Evolutionary conservation across 2,888 invertebrate genomes (phyloP), one percentile per base, ranked within the genome.

Genomic region (Fabriciana adippe): DNA sequence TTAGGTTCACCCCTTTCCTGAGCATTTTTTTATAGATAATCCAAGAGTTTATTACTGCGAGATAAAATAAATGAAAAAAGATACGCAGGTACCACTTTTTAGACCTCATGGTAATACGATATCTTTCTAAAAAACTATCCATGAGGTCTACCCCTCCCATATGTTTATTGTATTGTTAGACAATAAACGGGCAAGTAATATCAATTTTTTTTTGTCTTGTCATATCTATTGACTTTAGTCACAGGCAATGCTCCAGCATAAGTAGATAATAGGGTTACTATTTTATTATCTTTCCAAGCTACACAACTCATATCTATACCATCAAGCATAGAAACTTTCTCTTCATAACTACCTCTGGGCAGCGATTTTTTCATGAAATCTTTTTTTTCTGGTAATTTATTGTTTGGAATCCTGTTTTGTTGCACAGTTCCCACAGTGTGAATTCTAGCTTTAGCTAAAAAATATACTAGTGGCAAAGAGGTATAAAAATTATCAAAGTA

Each of bases 111-210:
- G 0, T 75, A 69, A 79, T 79, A 68, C 75, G 74, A 74, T 79
- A 74, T 75, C 79, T 77, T 65, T 79, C 79, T 70, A 81, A 73
- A 78, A 77, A 79, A 64, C 78, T 80, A 74, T 85, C 81, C 76
- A 80, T 76, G 56, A 82, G 77, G 59, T 83, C 83, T 51, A 81
- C 82, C 71, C 80, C 81, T 59, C 80, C 81, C 83, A 83, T 84
- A 67, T 82, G 80, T 67, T 75, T 77, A 77, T 83, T 83, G 71
- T 84, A 83, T 18, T 79, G 76, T 73, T 78, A 4, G 26, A 82
- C 73, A 74, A 81, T 78, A 72, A 77, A 74, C 63, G 83, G 82
- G 74, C 81, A 83, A 73, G 77, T 70, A 73, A 84, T 79, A 73
- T 79, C 67, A 75, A 76, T 76, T 74, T 74, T 79, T 73, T 45